Percentiles rank a stretch among this genome's conserved stretches.
Evolutionary conservation across 2,888 invertebrate genomes (phyloP).

Genomic region (Mythimna albipuncta): DNA sequence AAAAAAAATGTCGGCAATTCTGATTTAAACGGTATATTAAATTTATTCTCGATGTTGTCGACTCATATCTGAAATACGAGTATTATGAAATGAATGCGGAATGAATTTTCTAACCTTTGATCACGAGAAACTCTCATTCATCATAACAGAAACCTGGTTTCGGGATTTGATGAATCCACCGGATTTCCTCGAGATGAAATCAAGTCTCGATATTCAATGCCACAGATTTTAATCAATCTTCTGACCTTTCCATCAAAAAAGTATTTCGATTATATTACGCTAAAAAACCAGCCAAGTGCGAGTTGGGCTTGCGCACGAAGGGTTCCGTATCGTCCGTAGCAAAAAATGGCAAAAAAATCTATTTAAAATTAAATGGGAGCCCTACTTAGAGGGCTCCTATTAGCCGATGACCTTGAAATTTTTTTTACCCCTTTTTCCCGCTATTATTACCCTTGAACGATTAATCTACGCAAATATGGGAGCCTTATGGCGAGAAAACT

Average conservation of each 20-base stretch:
- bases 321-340: neutral
- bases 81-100: constrained; percentile 18
- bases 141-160: constrained; percentile 16
- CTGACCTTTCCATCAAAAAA: neutral
- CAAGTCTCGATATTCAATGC: neutral
- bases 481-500: too few species aligned
- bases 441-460: too few species aligned
- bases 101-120: constrained; percentile 14
- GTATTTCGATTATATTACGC: neutral
- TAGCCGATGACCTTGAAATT: too few species aligned
- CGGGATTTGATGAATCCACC: constrained; percentile 21
- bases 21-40: neutral
- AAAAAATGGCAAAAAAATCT: too few species aligned
- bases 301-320: too few species aligned
- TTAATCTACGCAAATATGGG: too few species aligned
- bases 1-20: neutral
- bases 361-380: too few species aligned
- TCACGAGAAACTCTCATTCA: constrained; percentile 16
- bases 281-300: too few species aligned
- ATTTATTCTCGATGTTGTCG: neutral
- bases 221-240: neutral
- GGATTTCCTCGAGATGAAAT: constrained; percentile 1
- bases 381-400: too few species aligned
- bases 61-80: constrained; percentile 10
- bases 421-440: too few species aligned